Conservation (phyloP, 2,797 vertebrate genomes). For the Limosa lapponica region DNA sequence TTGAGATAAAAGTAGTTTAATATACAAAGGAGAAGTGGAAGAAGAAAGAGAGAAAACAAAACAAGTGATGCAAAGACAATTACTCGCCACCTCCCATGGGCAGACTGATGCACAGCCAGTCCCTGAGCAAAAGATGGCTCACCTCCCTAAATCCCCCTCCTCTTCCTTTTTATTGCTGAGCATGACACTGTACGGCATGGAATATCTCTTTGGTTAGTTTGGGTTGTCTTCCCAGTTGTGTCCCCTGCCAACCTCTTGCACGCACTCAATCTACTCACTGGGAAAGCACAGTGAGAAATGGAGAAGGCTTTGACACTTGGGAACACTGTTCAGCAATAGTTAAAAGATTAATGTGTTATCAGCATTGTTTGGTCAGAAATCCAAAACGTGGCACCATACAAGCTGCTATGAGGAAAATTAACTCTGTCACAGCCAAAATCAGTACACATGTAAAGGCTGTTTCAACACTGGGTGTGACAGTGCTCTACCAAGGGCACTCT, state of each 20-base stretch:
- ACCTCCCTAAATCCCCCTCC: not conserved
- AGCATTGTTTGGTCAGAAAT: not conserved
- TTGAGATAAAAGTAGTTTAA: not conserved
- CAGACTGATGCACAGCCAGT: not conserved
- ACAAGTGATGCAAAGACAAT: not conserved
- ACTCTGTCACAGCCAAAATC: not conserved
- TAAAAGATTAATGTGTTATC: not conserved
- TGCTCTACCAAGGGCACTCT: not conserved
- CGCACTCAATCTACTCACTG: not conserved
- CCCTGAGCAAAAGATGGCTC: not conserved
- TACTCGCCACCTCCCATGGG: not conserved
- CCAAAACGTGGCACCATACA: not conserved
- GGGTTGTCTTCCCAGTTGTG: not conserved
- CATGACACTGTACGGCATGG: too few species aligned
- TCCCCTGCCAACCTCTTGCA: not conserved
- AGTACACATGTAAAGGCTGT: not conserved
- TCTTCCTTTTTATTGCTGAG: not conserved
- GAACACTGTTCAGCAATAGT: not conserved
- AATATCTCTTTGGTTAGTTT: not conserved
- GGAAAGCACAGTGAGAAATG: fast-evolving
- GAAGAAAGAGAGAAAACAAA: not conserved
- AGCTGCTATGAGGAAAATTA: not conserved
- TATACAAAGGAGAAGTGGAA: not conserved
- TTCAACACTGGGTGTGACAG: not conserved
- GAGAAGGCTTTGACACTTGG: not conserved